Evolutionary conservation across 2,113 vertebrate genomes (phyloP).

Genomic region (Microtus richardsoni): DNA sequence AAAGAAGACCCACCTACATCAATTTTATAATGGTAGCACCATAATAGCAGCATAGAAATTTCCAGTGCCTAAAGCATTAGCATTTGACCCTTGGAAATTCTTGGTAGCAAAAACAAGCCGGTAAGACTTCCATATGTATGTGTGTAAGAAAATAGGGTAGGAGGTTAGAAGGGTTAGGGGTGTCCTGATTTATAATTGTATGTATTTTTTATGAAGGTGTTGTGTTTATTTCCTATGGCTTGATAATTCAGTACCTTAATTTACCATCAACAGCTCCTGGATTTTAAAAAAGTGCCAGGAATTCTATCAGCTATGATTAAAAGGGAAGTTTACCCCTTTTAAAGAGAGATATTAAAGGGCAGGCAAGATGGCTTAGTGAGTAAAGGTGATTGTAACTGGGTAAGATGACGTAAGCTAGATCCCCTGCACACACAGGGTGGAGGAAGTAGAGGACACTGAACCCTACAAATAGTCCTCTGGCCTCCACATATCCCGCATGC

Average conservation of each 20-base stretch:
- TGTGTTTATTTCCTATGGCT: background rate
- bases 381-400: background rate
- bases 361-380: background rate
- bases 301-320: slow-evolving; percentile 5
- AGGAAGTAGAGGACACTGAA: background rate
- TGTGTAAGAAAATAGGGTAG: background rate
- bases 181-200: background rate
- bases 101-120: background rate
- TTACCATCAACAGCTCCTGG: background rate
- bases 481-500: background rate
- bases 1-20: too few relatives aligned
- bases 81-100: background rate
- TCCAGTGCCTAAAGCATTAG: background rate
- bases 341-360: background rate
- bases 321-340: background rate
- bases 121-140: background rate
- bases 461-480: background rate
- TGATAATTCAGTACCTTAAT: background rate
- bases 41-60: background rate
- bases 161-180: background rate
- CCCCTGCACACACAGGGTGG: background rate
- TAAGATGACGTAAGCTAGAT: background rate
- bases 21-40: background rate
- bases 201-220: background rate
- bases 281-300: background rate